Evolutionary conservation across 1,140 invertebrate species (phyloP).

Genomic region (Adoxophyes honmai): DNA sequence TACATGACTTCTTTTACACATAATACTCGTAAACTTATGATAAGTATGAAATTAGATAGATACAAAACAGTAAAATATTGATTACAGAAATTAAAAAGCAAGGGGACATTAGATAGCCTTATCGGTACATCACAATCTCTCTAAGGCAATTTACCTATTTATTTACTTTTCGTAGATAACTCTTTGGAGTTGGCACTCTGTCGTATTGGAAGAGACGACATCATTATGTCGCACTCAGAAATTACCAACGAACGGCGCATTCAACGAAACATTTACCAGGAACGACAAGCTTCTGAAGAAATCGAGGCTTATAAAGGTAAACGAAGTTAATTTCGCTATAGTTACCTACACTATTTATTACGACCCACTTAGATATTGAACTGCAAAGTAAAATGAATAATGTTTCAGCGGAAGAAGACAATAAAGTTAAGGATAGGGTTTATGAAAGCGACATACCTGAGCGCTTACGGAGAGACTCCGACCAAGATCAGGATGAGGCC

Average conservation of each 20-base stretch:
- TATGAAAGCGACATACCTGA: slow-evolving; percentile 61
- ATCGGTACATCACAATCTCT: too few relatives aligned
- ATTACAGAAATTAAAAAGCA: too few relatives aligned
- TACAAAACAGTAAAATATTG: too few relatives aligned
- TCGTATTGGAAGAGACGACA: slow-evolving; percentile 94
- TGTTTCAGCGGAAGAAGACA: slow-evolving; percentile 64
- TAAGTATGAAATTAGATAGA: too few relatives aligned
- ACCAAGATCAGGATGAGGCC: slow-evolving; percentile 80
- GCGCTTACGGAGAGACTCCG: slow-evolving; percentile 44
- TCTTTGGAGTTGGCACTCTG: slow-evolving; percentile 92
- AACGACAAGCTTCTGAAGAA: slow-evolving; percentile 78
- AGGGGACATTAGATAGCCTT: too few relatives aligned
- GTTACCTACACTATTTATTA: too few relatives aligned
- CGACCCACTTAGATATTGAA: too few relatives aligned
- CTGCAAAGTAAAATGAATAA: too few relatives aligned
- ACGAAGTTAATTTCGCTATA: not conserved
- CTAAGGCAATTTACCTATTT: too few relatives aligned
- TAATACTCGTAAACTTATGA: too few relatives aligned
- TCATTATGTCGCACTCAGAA: slow-evolving; percentile 93
- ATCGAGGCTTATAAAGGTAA: slow-evolving; percentile 74
- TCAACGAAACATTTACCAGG: slow-evolving; percentile 79
- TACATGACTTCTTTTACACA: too few relatives aligned
- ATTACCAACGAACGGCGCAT: slow-evolving; percentile 89
- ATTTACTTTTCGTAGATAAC: slow-evolving; percentile 80
- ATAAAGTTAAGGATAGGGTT: slow-evolving; percentile 67